Base-by-base conservation (phyloP, 2,888 invertebrate species). In the Pyralis farinalis region DNA sequence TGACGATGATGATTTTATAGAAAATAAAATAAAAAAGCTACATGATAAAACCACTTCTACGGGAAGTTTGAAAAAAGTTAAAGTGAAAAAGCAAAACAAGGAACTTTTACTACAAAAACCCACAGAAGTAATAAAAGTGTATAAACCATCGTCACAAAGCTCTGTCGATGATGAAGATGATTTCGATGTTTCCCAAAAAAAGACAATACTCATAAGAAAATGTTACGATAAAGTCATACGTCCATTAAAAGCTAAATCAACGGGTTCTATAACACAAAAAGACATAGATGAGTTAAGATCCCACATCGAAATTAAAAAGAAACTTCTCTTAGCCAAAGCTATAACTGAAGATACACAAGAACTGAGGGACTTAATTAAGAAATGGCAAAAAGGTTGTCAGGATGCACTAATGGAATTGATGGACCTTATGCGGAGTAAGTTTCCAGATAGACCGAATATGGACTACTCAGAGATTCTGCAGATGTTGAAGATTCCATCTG, bases 311-410 rank as follows among this genome's bases (percentile, higher is more conserved):
- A 56, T 53, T 1, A 91, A 91, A 51, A 83, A 87, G 47, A 80
- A 75, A 46, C 47, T 78, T 5, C 63, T 87, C 0, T 34, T 84
- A 37, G 79, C 80, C 0, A 71, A 75, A 58, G 58, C 76, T 16
- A 65, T 77, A 44, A 72, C 79, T 10, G 74, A 83, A 35, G 90
- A 91, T 28, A 79, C 84, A 0, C 80, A 80, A 45, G 90, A 91
- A 56, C 53, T 92, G 4, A 62, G 81, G 43, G 64, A 47, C 28
- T 65, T 89, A 16, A 91, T 91, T 20, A 79, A 84, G 42, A 90
- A 81, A 51, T 91, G 91, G 91, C 86, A 88, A 49, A 79, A 70
- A 39, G 91, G 89, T 1, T 91, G 91, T 46, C 90, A 90, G 47
- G 77, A 79, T 52, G 91, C 90, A 0, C 58, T 92, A 10, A 71